Evolutionary conservation across 2,888 invertebrate genomes (phyloP).

Genomic region (Leptinotarsa rubiginosa): DNA sequence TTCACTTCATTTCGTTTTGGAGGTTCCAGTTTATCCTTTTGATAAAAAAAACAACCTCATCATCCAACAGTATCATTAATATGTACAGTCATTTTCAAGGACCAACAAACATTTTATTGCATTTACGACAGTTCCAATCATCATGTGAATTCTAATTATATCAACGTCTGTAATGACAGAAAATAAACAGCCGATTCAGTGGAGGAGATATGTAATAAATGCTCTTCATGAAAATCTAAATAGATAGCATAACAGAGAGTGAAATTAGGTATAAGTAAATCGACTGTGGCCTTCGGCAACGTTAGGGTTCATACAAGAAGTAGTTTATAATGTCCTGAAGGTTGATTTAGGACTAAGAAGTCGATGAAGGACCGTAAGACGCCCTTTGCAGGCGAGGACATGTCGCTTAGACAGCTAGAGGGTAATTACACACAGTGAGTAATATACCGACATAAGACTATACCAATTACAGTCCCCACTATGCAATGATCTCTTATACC

Average conservation of each 20-base stretch:
- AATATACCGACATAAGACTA: constrained; percentile 61
- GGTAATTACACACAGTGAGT: constrained; percentile 67
- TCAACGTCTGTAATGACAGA: constrained; percentile 19
- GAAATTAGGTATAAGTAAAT: constrained; percentile 51
- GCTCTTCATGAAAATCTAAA: constrained; percentile 40
- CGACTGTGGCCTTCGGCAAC: constrained; percentile 53
- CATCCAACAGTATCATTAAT: too few species aligned
- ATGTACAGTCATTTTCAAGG: neutral
- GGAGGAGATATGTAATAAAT: constrained; percentile 30
- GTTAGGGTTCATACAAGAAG: constrained; percentile 57
- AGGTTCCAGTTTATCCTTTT: too few species aligned
- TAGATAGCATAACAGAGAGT: constrained; percentile 45
- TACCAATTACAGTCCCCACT: constrained; percentile 63
- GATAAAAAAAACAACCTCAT: too few species aligned
- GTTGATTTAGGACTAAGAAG: constrained; percentile 57
- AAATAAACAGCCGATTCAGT: constrained; percentile 1
- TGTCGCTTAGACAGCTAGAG: constrained; percentile 64
- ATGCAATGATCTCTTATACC: constrained; percentile 49
- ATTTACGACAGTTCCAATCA: neutral
- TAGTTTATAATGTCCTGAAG: constrained; percentile 61
- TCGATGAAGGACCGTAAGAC: constrained; percentile 54
- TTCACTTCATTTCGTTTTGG: too few species aligned
- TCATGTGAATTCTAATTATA: neutral
- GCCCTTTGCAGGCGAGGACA: constrained; percentile 65
- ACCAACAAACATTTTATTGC: neutral